These are phyloP conservation scores for Octopus sinensis DNA, from an alignment of 1,140 invertebrate genomes.

Conservation along the genomic window DNA sequence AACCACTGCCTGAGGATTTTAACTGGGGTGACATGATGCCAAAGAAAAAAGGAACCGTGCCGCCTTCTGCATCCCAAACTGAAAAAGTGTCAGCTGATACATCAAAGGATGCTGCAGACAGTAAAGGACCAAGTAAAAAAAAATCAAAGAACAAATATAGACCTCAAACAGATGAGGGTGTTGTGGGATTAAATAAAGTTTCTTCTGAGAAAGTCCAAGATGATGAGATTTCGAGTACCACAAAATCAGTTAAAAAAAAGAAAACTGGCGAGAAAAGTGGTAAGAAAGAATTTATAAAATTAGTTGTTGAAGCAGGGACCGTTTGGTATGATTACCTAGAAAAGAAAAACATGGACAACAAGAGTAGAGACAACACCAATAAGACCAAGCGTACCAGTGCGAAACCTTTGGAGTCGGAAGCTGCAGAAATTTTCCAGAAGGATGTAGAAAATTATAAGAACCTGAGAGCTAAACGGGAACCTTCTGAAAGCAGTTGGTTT, in stretches of 20 bases:
- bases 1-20: neutral
- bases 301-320: too few relatives aligned
- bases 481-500: conserved; percentile 68
- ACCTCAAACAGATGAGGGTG: conserved; percentile 33
- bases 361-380: neutral
- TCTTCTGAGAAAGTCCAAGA: conserved; percentile 35
- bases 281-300: too few relatives aligned
- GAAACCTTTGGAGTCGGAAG: neutral
- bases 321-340: neutral
- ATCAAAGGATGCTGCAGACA: neutral
- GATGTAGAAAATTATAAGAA: neutral
- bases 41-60: conserved; percentile 28
- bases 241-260: conserved; percentile 6
- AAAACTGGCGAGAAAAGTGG: conserved; percentile 22
- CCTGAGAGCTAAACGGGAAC: conserved; percentile 48
- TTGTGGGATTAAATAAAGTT: conserved; percentile 24
- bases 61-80: conserved; percentile 5
- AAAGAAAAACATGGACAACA: conserved; percentile 22
- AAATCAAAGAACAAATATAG: conserved; percentile 35
- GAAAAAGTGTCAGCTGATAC: conserved; percentile 6
- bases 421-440: neutral
- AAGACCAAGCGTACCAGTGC: neutral
- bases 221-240: conserved; percentile 43
- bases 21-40: neutral
- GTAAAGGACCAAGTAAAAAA: conserved; percentile 13